Conservation (phyloP, 1,140 invertebrate genomes). For the Philotrypesis tridentata region DNA sequence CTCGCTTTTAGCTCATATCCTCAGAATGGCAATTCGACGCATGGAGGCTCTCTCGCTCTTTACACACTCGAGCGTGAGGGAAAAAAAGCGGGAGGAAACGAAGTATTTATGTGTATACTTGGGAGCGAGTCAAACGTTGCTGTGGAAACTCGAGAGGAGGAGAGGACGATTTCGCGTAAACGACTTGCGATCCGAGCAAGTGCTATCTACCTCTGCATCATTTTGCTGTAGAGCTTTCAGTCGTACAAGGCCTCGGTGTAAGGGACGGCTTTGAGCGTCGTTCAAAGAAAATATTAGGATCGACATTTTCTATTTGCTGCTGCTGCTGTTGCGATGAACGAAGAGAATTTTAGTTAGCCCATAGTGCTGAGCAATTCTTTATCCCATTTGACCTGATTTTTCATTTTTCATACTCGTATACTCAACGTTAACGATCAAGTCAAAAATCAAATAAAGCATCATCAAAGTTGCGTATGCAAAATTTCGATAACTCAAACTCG, state of each 20-base stretch:
- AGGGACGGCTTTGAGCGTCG: slow-evolving; percentile 9
- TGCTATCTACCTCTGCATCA: not conserved
- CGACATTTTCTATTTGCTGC: not conserved
- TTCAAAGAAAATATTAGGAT: slow-evolving; percentile 30
- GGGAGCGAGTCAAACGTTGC: not conserved
- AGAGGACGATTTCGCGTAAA: not conserved
- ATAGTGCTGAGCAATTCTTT: slow-evolving; percentile 1
- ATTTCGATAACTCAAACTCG: no score
- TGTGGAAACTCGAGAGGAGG: not conserved
- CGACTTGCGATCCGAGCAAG: not conserved
- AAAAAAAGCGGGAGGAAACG: not conserved
- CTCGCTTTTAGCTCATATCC: not conserved
- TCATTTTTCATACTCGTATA: no score
- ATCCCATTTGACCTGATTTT: not conserved
- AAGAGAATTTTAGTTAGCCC: not conserved
- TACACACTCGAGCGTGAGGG: not conserved
- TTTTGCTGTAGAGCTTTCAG: slow-evolving; percentile 10
- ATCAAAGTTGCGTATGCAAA: no score
- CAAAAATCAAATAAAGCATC: no score
- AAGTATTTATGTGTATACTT: not conserved
- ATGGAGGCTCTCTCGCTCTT: not conserved
- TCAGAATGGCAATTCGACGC: not conserved
- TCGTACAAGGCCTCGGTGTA: not conserved
- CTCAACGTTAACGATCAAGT: no score
- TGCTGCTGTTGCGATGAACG: not conserved